These are phyloP conservation scores for Baccha elongata DNA, from an alignment of 2,888 invertebrate species.

Conservation along the genomic window DNA sequence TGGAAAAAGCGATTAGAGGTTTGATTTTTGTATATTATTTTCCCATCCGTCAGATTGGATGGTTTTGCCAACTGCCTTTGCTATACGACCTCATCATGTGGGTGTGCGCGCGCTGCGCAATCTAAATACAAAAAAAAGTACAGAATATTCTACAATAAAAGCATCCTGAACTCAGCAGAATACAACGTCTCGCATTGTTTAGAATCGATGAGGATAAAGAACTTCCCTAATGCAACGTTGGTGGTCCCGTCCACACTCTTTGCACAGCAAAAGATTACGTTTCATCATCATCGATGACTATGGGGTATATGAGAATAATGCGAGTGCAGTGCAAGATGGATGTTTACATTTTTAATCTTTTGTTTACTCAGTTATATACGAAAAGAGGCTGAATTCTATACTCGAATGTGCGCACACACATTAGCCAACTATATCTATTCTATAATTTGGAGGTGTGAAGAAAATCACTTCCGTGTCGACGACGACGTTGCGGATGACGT, in stretches of 20 bases:
- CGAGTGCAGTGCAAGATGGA: slow-evolving; percentile 56
- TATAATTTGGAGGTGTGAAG: slow-evolving; percentile 68
- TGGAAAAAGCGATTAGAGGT: slow-evolving; percentile 63
- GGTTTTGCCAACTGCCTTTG: slow-evolving; percentile 38
- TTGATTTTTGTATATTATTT: slow-evolving; percentile 70
- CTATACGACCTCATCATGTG: slow-evolving; percentile 54
- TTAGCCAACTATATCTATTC: slow-evolving; percentile 23
- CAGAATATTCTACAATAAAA: slow-evolving; percentile 30
- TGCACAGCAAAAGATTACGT: slow-evolving; percentile 72
- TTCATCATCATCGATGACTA: slow-evolving; percentile 61
- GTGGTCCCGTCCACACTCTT: slow-evolving; percentile 63
- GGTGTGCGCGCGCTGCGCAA: slow-evolving; percentile 74
- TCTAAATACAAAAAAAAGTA: slow-evolving; percentile 78
- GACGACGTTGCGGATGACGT: not conserved
- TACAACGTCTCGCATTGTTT: slow-evolving; percentile 64
- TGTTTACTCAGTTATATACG: slow-evolving; percentile 59
- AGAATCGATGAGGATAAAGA: slow-evolving; percentile 65
- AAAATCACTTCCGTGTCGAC: slow-evolving; percentile 70
- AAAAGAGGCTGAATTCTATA: slow-evolving; percentile 14
- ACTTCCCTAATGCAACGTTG: slow-evolving; percentile 61
- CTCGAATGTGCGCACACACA: slow-evolving; percentile 25
- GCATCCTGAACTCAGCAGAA: slow-evolving; percentile 43
- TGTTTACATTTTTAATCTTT: slow-evolving; percentile 68
- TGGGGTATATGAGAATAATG: not conserved
- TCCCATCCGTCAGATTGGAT: slow-evolving; percentile 61